These are phyloP conservation scores for Camelus bactrianus DNA, from an alignment of 2,113 vertebrate species.

Conservation along the genomic window DNA sequence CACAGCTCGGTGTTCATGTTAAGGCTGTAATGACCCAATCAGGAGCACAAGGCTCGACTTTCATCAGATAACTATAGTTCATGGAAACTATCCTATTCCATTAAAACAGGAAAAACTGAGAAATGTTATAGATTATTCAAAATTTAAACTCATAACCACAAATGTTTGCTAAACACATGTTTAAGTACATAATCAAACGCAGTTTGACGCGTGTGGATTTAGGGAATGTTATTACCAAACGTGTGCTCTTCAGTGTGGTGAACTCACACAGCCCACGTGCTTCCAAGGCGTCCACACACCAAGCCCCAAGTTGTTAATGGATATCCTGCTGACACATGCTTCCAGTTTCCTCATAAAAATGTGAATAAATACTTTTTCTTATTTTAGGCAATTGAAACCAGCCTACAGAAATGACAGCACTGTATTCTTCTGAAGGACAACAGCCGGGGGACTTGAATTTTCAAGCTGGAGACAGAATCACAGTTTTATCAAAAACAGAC, in stretches of 20 bases:
- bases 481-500: slow-evolving; percentile 92
- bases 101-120: neutral
- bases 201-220: neutral
- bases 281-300: accelerated
- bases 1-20: neutral
- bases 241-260: neutral
- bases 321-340: neutral
- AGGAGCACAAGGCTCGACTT: neutral
- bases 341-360: neutral
- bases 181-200: neutral
- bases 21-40: neutral
- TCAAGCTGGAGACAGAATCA: slow-evolving; percentile 93
- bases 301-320: accelerated
- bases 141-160: neutral
- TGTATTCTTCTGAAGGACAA: slow-evolving; percentile 92
- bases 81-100: neutral
- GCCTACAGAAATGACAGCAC: slow-evolving; percentile 88
- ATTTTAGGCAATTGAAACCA: slow-evolving; percentile 80
- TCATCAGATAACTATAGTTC: neutral
- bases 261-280: no score
- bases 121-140: neutral
- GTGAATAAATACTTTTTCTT: neutral
- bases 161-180: neutral
- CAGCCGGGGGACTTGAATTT: slow-evolving; percentile 96
- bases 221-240: neutral